Percentiles rank a stretch among this genome's conserved stretches.
These are phyloP conservation scores for Melangyna quadrimaculata DNA, from an alignment of 2,888 invertebrate genomes.

Conservation along the genomic window DNA sequence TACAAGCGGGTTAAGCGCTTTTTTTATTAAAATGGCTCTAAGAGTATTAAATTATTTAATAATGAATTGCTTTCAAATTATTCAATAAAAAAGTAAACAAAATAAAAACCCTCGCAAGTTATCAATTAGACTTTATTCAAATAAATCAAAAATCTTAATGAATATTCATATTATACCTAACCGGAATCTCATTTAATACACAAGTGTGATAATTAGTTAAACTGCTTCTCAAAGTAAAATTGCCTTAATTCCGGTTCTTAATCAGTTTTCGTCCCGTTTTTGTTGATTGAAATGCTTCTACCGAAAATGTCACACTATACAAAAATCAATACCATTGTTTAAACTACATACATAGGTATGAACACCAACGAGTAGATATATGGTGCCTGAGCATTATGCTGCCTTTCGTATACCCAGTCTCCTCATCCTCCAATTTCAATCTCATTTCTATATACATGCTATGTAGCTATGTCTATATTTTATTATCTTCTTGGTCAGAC, in stretches of 20 bases:
- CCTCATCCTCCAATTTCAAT: background rate
- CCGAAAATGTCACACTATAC: conserved; percentile 43
- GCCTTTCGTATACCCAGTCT: conserved; percentile 32
- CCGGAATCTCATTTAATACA: background rate
- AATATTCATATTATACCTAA: background rate
- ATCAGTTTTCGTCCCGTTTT: background rate
- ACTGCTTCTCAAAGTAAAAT: conserved; percentile 42
- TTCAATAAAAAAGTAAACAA: too few species aligned
- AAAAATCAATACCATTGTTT: conserved; percentile 59
- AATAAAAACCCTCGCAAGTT: too few species aligned
- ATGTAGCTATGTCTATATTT: background rate
- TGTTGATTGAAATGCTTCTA: too few species aligned
- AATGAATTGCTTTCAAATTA: too few species aligned
- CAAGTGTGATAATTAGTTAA: conserved; percentile 58
- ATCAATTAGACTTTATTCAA: too few species aligned
- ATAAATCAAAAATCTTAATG: too few species aligned
- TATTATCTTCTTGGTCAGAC: background rate
- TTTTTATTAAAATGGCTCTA: too few species aligned
- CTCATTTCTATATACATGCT: background rate
- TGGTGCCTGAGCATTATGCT: too few species aligned
- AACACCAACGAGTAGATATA: too few species aligned
- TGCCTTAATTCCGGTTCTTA: conserved; percentile 8
- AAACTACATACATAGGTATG: too few species aligned
- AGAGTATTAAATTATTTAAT: too few species aligned
- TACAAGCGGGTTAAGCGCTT: too few species aligned